Evolutionary conservation across 2,888 invertebrate species (phyloP).

Genomic region (Lissocephala sabroskyi): DNA sequence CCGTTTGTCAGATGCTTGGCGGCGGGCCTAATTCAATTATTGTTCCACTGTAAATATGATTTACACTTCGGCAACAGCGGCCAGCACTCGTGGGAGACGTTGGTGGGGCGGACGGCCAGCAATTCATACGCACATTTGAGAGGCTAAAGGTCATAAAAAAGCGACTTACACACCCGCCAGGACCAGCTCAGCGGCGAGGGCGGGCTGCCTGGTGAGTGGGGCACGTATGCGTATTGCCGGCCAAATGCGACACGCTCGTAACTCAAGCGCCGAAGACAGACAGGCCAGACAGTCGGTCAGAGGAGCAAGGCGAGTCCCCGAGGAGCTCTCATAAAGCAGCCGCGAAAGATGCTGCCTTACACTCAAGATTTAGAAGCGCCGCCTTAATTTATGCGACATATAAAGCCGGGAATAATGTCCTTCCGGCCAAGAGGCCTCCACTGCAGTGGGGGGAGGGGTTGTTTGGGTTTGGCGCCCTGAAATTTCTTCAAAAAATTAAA

Average conservation of each 20-base stretch:
- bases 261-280: constrained; percentile 4
- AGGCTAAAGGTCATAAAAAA: constrained; percentile 53
- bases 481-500: too few species aligned
- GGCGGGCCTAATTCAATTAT: constrained; percentile 56
- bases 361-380: constrained; percentile 21
- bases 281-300: too few species aligned
- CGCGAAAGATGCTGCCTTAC: constrained; percentile 22
- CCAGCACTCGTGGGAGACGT: constrained; percentile 3
- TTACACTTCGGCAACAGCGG: constrained; percentile 31
- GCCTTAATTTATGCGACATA: constrained; percentile 18
- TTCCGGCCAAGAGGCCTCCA: too few species aligned
- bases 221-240: constrained; percentile 1
- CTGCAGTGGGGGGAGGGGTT: not conserved
- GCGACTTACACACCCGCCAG: constrained; percentile 39
- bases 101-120: constrained; percentile 13
- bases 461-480: too few species aligned
- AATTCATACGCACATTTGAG: constrained; percentile 47
- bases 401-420: constrained; percentile 3
- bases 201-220: too few species aligned
- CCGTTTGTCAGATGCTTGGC: constrained; percentile 10
- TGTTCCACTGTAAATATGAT: constrained; percentile 64
- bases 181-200: constrained; percentile 6
- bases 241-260: constrained; percentile 4
- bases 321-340: constrained; percentile 23
- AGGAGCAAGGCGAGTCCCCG: not conserved